Evolutionary conservation across 2,888 invertebrate genomes (phyloP), one percentile per base, ranked within the genome.

Genomic region (Tipula lateralis): DNA sequence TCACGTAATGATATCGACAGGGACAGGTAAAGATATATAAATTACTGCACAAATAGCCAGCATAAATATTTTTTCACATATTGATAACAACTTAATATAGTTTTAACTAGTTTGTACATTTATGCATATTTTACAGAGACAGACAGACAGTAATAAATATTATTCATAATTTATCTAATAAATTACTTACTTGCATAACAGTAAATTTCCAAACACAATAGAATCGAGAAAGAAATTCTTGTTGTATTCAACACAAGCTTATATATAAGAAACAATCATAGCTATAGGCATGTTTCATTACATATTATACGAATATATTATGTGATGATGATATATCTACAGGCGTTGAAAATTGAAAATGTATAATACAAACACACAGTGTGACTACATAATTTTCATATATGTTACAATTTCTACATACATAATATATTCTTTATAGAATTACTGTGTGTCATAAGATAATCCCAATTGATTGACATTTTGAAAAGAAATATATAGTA

Each of bases 141-240:
- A 66, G 66, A 66, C 66, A 66, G 24, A 19, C 66, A 24, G 9
- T 66, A 66, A 66, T 66, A 66, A 66, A 24, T 66, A 24, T 19
- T 66, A 66, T 66, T 66, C 66, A 66, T 66, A 66, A 66, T 66
- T 66, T 66, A 66, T 66, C 66, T 66, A 66, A 66, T 66, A 66
- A 66, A 66, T 24, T 66, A 24, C 24, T 19, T 66, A 66, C 66
- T 66, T 66, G 24, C 66, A 66, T 66, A 66, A 66, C 66, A 66
- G 66, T 66, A 24, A 66, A 66, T 24, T 66, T 66, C 24, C 66
- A 66, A 66, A 66, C 66, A 66, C 9, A 66, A 66, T 66, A 66
- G 66, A 66, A 66, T 24, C 66, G 9, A 66, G 66, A 24, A 66
- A 66, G 19, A 66, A 7, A 24, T 66, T 66, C 66, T 66, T 66